Conservation (phyloP, 2,797 vertebrate species). For the Miichthys miiuy region DNA sequence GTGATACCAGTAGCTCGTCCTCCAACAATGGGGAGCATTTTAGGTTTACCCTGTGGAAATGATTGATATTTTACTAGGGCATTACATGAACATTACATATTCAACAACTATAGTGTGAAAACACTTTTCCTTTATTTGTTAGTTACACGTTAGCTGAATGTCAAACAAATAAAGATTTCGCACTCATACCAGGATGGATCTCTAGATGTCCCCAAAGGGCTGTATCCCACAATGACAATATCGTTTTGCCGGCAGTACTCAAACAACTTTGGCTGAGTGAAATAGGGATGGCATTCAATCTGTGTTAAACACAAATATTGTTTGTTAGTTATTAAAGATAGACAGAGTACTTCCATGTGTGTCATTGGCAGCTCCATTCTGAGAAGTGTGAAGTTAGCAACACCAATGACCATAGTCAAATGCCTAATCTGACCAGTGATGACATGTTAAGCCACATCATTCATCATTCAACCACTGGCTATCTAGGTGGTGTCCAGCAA, state of each 20-base stretch:
- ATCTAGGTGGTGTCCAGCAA: no score
- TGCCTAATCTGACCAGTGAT: no score
- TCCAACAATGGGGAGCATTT: slow-evolving; percentile 90
- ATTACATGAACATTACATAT: background rate
- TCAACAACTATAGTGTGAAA: background rate
- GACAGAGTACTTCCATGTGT: background rate
- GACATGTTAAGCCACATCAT: no score
- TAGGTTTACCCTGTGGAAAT: slow-evolving; percentile 90
- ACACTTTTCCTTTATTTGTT: background rate
- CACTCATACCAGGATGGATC: slow-evolving; percentile 88
- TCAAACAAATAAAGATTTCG: background rate
- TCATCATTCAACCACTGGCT: no score
- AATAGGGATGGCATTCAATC: slow-evolving; percentile 97
- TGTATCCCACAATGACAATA: slow-evolving; percentile 92
- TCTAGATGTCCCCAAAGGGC: slow-evolving; percentile 92
- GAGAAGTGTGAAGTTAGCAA: no score
- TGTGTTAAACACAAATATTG: slow-evolving; percentile 54
- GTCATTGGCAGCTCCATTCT: no score
- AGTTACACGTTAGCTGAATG: background rate
- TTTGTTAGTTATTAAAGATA: background rate
- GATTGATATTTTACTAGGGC: background rate
- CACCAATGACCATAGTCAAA: no score
- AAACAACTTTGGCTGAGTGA: slow-evolving; percentile 92
- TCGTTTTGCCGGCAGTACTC: slow-evolving; percentile 90
- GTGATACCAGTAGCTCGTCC: slow-evolving; percentile 85